These are phyloP conservation scores for Anhinga anhinga DNA, from an alignment of 2,113 vertebrate species.

Conservation along the genomic window DNA sequence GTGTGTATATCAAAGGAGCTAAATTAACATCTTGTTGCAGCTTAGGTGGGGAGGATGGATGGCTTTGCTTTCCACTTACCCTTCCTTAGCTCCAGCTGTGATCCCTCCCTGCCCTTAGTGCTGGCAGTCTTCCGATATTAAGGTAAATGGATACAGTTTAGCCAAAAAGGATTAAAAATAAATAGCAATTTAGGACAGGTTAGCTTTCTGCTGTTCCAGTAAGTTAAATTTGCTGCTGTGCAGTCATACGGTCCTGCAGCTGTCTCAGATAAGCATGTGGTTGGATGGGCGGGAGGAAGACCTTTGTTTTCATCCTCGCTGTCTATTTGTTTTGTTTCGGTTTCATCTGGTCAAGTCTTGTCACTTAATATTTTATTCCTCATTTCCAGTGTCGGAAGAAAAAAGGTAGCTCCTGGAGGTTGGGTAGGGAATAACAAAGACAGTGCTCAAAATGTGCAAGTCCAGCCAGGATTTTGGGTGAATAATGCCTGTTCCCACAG, in stretches of 20 bases:
- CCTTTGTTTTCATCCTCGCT: background rate
- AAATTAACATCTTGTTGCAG: background rate
- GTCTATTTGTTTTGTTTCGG: background rate
- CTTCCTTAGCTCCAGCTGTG: background rate
- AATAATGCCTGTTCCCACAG: background rate
- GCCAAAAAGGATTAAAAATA: background rate
- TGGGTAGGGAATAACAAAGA: background rate
- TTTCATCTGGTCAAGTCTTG: background rate
- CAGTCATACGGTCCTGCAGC: fast-evolving
- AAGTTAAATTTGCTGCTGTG: background rate
- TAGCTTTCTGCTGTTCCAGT: background rate
- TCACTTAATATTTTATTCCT: background rate
- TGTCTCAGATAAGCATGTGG: fast-evolving
- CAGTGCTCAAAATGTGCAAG: background rate
- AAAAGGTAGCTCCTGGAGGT: background rate
- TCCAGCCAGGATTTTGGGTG: background rate
- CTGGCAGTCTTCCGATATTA: background rate
- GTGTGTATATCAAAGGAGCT: background rate
- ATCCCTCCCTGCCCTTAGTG: background rate
- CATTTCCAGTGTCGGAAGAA: background rate
- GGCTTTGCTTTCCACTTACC: background rate
- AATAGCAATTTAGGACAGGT: no score
- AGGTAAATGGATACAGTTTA: background rate
- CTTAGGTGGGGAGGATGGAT: background rate
- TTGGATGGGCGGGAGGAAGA: background rate